These are phyloP conservation scores for Pomacea maculata DNA, from an alignment of 1,140 invertebrate genomes.

Conservation along the genomic window DNA sequence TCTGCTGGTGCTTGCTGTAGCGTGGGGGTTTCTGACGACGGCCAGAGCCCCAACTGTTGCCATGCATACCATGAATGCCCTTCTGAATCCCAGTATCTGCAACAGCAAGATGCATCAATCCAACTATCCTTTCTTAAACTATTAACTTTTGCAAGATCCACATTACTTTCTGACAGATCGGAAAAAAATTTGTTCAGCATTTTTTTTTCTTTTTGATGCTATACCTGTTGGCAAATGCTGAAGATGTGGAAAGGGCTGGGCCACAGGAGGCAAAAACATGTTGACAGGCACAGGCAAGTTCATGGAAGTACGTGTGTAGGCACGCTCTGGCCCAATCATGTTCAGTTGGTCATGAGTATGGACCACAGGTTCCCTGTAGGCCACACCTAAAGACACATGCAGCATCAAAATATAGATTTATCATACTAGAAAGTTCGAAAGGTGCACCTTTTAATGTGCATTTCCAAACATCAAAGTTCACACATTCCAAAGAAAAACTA, in stretches of 20 bases:
- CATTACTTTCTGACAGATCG: not conserved
- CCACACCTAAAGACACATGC: constrained; percentile 27
- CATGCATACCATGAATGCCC: constrained; percentile 23
- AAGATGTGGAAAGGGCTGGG: constrained; percentile 83
- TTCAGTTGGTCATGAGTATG: constrained; percentile 89
- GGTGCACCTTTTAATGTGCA: no score
- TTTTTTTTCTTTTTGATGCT: not conserved
- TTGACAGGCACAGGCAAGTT: constrained; percentile 86
- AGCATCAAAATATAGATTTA: no score
- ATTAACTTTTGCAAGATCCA: no score
- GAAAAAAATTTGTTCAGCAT: not conserved
- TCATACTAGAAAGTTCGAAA: no score
- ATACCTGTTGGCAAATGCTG: constrained; percentile 51
- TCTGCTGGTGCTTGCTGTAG: constrained; percentile 55
- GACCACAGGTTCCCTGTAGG: constrained; percentile 55
- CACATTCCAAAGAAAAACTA: not conserved
- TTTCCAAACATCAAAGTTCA: no score
- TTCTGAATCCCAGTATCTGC: constrained; percentile 16
- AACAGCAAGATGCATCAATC: not conserved
- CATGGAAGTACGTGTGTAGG: constrained; percentile 72
- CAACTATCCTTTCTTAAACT: no score
- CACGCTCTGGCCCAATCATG: constrained; percentile 88
- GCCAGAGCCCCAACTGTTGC: constrained; percentile 23
- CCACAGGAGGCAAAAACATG: constrained; percentile 91
- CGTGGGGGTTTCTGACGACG: constrained; percentile 55